These are phyloP conservation scores for Poeciliopsis presidionis DNA, from an alignment of 2,797 vertebrate genomes.

Conservation along the genomic window DNA sequence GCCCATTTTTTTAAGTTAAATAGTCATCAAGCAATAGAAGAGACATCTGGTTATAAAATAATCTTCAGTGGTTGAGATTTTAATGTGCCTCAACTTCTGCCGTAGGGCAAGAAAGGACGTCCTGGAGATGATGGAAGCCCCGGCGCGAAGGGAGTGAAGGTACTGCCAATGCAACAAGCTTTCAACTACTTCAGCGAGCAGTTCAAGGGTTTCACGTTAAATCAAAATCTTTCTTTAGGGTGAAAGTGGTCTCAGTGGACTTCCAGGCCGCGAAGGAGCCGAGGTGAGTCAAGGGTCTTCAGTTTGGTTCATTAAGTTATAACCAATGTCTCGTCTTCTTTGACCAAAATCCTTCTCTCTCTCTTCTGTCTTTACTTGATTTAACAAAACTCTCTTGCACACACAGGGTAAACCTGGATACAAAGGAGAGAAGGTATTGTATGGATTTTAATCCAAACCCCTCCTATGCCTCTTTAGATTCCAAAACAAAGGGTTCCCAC, in stretches of 20 bases:
- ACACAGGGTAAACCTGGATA: conserved; percentile 89
- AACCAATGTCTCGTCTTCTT: background rate
- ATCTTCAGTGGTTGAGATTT: background rate
- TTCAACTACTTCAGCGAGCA: background rate
- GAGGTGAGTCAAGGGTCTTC: conserved; percentile 78
- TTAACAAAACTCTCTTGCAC: conserved; percentile 56
- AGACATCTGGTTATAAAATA: background rate
- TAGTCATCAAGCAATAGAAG: background rate
- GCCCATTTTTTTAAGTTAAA: background rate
- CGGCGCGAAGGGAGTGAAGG: conserved; percentile 87
- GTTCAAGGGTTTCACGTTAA: background rate
- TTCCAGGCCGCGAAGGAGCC: conserved; percentile 84
- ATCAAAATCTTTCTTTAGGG: conserved; percentile 75
- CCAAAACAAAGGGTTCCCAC: conserved; percentile 18
- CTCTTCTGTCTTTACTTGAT: conserved; percentile 5
- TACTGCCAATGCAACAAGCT: conserved; percentile 43
- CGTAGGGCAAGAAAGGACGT: conserved; percentile 91
- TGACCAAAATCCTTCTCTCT: background rate
- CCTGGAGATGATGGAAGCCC: conserved; percentile 86
- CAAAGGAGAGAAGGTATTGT: conserved; percentile 90
- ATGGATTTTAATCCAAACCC: conserved; percentile 13
- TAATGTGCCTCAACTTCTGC: background rate
- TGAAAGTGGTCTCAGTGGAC: conserved; percentile 85
- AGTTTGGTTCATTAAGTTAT: background rate
- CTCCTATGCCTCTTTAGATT: background rate